These are phyloP conservation scores for Melitaea cinxia DNA, from an alignment of 1,140 invertebrate genomes.

Conservation along the genomic window DNA sequence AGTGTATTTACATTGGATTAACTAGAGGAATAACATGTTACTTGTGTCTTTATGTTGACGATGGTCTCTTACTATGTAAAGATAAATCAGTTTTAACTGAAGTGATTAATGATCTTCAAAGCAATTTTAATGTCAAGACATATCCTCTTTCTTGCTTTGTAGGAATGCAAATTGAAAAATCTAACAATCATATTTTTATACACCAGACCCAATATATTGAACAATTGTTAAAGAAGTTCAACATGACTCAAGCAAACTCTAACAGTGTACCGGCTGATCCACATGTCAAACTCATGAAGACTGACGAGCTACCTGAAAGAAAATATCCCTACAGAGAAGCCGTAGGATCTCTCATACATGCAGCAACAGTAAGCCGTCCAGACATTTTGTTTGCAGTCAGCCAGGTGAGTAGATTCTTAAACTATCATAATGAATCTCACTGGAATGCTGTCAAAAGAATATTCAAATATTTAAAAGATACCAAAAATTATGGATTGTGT, in stretches of 20 bases:
- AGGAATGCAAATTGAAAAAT: too few species aligned
- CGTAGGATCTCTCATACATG: conserved; percentile 66
- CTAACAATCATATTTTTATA: conserved; percentile 13
- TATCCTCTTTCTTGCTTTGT: too few species aligned
- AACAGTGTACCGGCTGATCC: conserved; percentile 36
- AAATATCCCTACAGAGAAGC: conserved; percentile 54
- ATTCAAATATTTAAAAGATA: too few species aligned
- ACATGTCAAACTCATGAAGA: conserved; percentile 26
- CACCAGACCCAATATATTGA: conserved; percentile 9
- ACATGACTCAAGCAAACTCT: conserved; percentile 30
- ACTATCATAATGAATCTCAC: conserved; percentile 53
- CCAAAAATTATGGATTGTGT: too few species aligned
- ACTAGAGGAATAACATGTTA: too few species aligned
- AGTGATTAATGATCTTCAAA: too few species aligned
- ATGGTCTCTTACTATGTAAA: too few species aligned
- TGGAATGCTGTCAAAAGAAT: conserved; percentile 39
- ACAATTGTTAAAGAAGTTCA: not conserved
- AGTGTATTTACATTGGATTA: too few species aligned
- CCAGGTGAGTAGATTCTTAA: conserved; percentile 67
- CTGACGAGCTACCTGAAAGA: conserved; percentile 19
- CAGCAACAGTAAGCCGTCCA: conserved; percentile 17
- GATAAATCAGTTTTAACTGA: too few species aligned
- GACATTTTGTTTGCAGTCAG: conserved; percentile 45
- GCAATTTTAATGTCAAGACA: too few species aligned
- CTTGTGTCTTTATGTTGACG: too few species aligned